A percentile compares a stretch with the other conserved stretches of the same genome.
These are phyloP conservation scores for Gopherus flavomarginatus DNA, from an alignment of 2,113 vertebrate genomes.

Conservation along the genomic window DNA sequence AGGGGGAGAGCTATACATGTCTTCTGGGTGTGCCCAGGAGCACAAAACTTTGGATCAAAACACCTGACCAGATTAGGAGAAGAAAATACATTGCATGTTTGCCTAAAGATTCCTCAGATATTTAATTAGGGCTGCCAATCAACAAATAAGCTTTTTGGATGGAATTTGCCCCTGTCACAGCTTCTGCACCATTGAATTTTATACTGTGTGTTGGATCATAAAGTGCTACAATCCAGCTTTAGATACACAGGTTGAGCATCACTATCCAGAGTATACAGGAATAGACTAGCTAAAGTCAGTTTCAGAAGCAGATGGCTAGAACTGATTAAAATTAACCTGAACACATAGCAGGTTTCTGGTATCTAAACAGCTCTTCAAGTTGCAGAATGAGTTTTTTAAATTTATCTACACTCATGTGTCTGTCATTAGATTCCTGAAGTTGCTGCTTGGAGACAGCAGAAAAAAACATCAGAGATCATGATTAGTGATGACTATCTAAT, in stretches of 20 bases:
- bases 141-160: neutral
- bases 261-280: neutral
- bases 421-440: neutral
- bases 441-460: neutral
- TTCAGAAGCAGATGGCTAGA: neutral
- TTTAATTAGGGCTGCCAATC: neutral
- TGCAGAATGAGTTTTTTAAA: neutral
- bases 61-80: neutral
- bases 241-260: neutral
- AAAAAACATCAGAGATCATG: neutral
- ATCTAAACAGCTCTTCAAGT: neutral
- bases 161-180: neutral
- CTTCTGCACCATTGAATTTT: neutral
- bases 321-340: neutral
- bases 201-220: neutral
- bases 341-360: neutral
- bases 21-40: neutral
- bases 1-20: neutral
- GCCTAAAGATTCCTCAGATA: neutral
- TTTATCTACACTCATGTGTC: neutral
- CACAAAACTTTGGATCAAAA: neutral
- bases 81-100: neutral
- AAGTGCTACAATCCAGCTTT: neutral
- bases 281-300: neutral
- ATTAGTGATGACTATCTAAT: neutral